A percentile compares a stretch with the other conserved stretches of the same genome.
Evolutionary conservation across 2,113 vertebrate species (phyloP).

Genomic region (Cyanoramphus novaezelandiae): DNA sequence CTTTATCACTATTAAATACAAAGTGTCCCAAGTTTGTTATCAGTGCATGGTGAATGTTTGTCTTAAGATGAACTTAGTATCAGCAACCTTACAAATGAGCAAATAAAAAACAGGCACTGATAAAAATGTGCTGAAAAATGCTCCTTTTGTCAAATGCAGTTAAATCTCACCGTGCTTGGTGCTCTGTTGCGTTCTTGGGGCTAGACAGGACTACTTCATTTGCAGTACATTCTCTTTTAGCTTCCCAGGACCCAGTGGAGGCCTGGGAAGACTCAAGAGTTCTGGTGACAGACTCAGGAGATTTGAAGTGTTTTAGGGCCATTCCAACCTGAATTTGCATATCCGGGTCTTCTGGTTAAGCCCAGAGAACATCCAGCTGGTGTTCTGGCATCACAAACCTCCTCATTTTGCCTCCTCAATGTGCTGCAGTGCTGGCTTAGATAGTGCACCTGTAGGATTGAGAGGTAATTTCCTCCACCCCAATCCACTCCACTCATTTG

Average conservation of each 20-base stretch:
- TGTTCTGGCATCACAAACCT: background rate
- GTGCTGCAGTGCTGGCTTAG: background rate
- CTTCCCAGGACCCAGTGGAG: background rate
- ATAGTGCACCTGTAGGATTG: conserved; percentile 16
- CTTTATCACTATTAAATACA: background rate
- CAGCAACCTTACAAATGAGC: conserved; percentile 21
- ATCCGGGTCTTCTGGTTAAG: background rate
- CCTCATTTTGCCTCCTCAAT: background rate
- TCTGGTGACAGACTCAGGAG: background rate
- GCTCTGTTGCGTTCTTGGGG: background rate
- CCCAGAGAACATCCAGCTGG: background rate
- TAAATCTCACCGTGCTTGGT: background rate
- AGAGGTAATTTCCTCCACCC: background rate
- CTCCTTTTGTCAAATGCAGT: background rate
- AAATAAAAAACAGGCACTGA: conserved; percentile 7
- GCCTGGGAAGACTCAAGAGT: background rate
- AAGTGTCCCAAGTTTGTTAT: background rate
- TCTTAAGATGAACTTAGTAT: conserved; percentile 39
- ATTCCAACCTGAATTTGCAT: background rate
- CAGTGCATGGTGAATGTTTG: background rate
- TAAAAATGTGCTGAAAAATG: conserved; percentile 34
- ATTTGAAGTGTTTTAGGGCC: background rate
- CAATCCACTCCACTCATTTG: background rate
- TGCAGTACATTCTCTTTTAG: background rate
- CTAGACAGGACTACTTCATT: background rate